These are phyloP conservation scores for Loris lydekkerianus DNA, from an alignment of 2,797 vertebrate species.

Conservation along the genomic window DNA sequence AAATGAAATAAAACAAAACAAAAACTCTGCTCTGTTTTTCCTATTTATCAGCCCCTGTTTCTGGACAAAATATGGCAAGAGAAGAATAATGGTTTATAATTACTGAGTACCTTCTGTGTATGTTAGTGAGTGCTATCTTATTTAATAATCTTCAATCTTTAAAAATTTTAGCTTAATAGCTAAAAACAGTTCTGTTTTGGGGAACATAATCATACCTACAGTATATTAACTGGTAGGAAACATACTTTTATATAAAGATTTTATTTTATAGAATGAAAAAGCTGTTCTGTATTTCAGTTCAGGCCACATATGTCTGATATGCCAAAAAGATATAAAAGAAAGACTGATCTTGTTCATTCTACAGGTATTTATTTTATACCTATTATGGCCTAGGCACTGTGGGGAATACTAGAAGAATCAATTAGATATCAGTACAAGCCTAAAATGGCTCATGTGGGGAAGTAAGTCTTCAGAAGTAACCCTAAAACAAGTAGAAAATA, in stretches of 20 bases:
- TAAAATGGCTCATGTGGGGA: background rate
- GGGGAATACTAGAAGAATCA: background rate
- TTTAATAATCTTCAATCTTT: slow-evolving; percentile 40
- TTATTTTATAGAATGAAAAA: slow-evolving; percentile 52
- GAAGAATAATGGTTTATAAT: slow-evolving; percentile 45
- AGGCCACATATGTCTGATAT: background rate
- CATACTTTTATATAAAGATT: background rate
- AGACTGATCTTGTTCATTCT: background rate
- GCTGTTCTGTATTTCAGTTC: background rate
- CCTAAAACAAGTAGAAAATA: background rate
- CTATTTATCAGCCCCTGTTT: background rate
- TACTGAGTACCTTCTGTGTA: background rate
- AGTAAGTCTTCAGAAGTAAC: background rate
- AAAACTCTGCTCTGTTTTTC: background rate
- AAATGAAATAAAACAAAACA: slow-evolving; percentile 7
- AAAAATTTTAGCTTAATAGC: slow-evolving; percentile 31
- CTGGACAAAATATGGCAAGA: slow-evolving; percentile 31
- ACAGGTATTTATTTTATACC: background rate
- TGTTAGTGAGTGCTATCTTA: background rate
- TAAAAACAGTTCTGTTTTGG: background rate
- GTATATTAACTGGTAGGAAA: slow-evolving; percentile 29
- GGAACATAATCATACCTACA: background rate
- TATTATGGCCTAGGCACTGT: background rate
- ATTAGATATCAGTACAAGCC: background rate
- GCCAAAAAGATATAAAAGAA: background rate